Evolutionary conservation across 2,797 vertebrate species (phyloP).

Genomic region (Arrhamphus sclerolepis): DNA sequence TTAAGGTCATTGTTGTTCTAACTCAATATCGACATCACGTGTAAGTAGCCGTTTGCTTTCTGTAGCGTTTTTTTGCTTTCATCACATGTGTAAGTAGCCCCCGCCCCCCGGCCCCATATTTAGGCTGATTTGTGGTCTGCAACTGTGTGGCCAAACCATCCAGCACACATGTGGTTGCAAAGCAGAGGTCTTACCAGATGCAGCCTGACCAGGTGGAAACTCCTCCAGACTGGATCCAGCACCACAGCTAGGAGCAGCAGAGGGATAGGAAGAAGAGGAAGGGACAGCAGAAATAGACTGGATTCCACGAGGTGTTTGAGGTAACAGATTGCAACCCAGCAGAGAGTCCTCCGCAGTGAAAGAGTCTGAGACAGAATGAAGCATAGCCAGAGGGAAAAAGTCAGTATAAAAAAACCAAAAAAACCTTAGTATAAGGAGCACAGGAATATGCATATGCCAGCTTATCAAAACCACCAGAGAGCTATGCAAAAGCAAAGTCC

Average conservation of each 20-base stretch:
- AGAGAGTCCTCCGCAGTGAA: conserved; percentile 91
- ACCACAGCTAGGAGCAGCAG: conserved; percentile 83
- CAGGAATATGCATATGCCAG: not conserved
- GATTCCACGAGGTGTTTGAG: conserved; percentile 85
- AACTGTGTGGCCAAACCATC: conserved; percentile 14
- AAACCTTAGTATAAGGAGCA: conserved; percentile 12
- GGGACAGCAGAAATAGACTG: conserved; percentile 86
- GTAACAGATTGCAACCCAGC: conserved; percentile 91
- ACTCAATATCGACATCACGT: not conserved
- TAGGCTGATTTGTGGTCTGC: conserved; percentile 4
- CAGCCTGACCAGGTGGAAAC: conserved; percentile 82
- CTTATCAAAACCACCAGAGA: not conserved
- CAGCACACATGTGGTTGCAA: conserved; percentile 16
- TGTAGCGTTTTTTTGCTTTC: too few species aligned
- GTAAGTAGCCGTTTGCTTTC: conserved; percentile 7
- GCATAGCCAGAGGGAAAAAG: conserved; percentile 39
- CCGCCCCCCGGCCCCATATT: too few species aligned
- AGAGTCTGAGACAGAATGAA: conserved; percentile 85
- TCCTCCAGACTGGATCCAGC: conserved; percentile 84
- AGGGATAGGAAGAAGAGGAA: conserved; percentile 83
- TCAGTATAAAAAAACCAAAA: conserved; percentile 18
- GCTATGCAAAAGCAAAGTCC: too few species aligned
- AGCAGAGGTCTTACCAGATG: conserved; percentile 85
- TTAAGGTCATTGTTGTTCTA: conserved; percentile 6
- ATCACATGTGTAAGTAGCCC: too few species aligned